Evolutionary conservation across 2,797 vertebrate genomes (phyloP).

Genomic region (Perdix hodgsoniae): DNA sequence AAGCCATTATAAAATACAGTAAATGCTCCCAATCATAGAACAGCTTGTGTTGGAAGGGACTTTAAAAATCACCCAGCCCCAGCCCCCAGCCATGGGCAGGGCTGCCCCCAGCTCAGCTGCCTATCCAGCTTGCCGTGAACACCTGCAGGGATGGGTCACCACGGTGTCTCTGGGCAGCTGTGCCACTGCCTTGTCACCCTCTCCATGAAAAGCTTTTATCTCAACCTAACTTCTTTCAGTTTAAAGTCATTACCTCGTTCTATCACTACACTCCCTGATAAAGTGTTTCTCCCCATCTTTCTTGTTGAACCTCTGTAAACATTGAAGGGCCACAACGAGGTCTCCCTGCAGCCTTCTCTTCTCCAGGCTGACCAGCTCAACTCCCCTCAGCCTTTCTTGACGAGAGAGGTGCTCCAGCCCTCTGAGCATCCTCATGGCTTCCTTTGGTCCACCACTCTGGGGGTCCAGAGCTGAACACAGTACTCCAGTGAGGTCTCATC

Average conservation of each 20-base stretch:
- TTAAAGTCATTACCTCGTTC: too few relatives aligned
- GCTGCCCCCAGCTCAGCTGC: not conserved
- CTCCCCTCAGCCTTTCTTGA: too few relatives aligned
- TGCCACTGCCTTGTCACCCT: not conserved
- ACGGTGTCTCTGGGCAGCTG: too few relatives aligned
- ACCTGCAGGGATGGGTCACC: not conserved
- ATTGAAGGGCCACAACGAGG: too few relatives aligned
- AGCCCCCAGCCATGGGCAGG: not conserved
- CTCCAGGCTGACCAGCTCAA: not conserved
- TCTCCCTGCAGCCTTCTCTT: not conserved
- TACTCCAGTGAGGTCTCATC: not conserved
- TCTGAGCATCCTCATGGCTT: not conserved
- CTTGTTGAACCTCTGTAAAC: too few relatives aligned
- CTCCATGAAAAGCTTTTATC: not conserved
- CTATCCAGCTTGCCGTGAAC: too few relatives aligned
- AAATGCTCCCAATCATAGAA: not conserved
- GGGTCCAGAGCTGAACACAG: not conserved
- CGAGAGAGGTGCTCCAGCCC: too few relatives aligned
- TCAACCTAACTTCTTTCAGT: too few relatives aligned
- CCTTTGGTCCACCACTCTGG: not conserved
- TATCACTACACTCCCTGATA: too few relatives aligned
- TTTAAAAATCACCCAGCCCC: not conserved
- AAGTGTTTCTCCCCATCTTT: too few relatives aligned
- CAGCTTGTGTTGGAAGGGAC: not conserved
- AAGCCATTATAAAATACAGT: not conserved